Conservation (phyloP, 1,140 invertebrate genomes). For the Formica exsecta region DNA sequence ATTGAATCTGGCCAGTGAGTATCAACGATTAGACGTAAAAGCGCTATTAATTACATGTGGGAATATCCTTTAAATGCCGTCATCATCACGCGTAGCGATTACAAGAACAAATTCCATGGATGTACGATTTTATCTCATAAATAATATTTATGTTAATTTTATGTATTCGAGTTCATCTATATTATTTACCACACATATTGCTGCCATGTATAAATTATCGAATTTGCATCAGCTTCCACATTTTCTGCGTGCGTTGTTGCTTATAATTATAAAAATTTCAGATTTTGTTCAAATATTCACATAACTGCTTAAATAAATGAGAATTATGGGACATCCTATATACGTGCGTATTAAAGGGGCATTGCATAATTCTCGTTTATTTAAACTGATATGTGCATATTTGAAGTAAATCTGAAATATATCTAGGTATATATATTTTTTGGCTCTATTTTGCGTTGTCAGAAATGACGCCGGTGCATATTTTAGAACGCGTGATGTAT, state of each 20-base stretch:
- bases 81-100: not conserved
- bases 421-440: not conserved
- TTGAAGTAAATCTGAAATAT: not conserved
- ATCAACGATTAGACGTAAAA: conserved; percentile 19
- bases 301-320: not conserved
- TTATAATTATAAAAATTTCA: conserved; percentile 10
- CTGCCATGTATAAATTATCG: not conserved
- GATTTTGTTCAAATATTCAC: not conserved
- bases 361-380: conserved; percentile 1
- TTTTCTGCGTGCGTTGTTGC: not conserved
- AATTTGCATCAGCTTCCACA: not conserved
- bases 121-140: not conserved
- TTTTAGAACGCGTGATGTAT: conserved; percentile 13
- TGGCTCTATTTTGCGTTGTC: not conserved
- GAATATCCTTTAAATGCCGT: not conserved
- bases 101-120: not conserved
- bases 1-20: conserved; percentile 15
- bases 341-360: too few relatives aligned
- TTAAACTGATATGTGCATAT: not conserved
- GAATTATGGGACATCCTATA: conserved; percentile 9
- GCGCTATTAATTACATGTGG: not conserved
- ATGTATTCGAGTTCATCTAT: not conserved
- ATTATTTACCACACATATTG: not conserved
- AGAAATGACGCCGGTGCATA: conserved; percentile 30
- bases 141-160: conserved; percentile 6